These are phyloP conservation scores for Venturia canescens DNA, from an alignment of 1,140 invertebrate genomes.

Conservation along the genomic window DNA sequence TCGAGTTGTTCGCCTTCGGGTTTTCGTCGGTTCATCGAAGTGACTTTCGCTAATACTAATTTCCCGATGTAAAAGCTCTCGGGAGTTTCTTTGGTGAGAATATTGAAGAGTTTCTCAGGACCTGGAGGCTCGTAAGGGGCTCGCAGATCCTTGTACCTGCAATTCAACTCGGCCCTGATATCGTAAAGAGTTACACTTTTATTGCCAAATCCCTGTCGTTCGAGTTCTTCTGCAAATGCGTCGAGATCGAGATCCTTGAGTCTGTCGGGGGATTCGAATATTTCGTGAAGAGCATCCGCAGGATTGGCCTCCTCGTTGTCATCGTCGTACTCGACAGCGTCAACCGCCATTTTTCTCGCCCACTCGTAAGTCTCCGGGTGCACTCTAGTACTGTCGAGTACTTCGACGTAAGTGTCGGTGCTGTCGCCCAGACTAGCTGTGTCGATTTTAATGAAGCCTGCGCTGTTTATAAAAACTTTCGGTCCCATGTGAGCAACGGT, in stretches of 20 bases:
- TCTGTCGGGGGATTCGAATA: slow-evolving; percentile 95
- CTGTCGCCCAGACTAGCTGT: slow-evolving; percentile 95
- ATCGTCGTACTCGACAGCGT: slow-evolving; percentile 97
- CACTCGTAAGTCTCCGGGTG: slow-evolving; percentile 99
- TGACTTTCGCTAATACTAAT: slow-evolving; percentile 86
- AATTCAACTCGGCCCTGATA: slow-evolving; percentile 96
- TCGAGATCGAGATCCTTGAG: slow-evolving; percentile 98
- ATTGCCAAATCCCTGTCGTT: slow-evolving; percentile 96
- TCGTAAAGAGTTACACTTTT: slow-evolving; percentile 99
- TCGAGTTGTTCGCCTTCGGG: slow-evolving; percentile 96
- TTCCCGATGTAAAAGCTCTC: slow-evolving; percentile 97
- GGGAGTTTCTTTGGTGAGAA: slow-evolving; percentile 97
- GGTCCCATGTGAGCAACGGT: slow-evolving; percentile 98
- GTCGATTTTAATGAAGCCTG: slow-evolving; percentile 99
- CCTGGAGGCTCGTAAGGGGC: slow-evolving; percentile 83
- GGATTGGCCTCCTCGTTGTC: slow-evolving; percentile 93
- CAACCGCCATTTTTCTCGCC: slow-evolving; percentile 99
- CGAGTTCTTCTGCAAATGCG: slow-evolving; percentile 98
- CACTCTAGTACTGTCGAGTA: slow-evolving; percentile 97
- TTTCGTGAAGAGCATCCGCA: slow-evolving; percentile 97
- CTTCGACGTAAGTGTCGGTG: slow-evolving; percentile 96
- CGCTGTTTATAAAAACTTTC: slow-evolving; percentile 99
- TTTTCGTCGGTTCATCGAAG: slow-evolving; percentile 88
- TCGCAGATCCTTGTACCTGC: slow-evolving; percentile 96
- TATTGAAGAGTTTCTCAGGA: slow-evolving; percentile 93